Percentiles rank a stretch among this genome's conserved stretches.
Conservation (phyloP, 2,888 invertebrate genomes). For the Stegophylla sp. region DNA sequence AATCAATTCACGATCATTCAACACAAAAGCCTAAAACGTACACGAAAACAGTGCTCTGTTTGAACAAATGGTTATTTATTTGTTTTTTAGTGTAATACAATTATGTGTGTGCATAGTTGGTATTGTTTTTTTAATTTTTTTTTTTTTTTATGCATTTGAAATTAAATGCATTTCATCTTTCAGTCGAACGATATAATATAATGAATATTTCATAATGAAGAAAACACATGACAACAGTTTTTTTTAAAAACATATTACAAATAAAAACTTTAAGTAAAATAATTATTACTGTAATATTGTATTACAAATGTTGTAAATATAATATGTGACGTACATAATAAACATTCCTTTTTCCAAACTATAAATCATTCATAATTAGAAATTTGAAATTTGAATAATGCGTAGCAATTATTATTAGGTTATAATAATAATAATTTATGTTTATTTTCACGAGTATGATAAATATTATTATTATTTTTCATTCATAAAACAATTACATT, state of each 20-base stretch:
- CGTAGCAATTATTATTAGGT: too few relatives aligned
- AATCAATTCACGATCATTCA: neutral
- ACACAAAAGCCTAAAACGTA: neutral
- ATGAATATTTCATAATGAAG: neutral
- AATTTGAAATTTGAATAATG: too few relatives aligned
- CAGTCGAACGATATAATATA: neutral
- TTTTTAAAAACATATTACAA: neutral
- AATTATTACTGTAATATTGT: too few relatives aligned
- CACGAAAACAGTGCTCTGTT: slow-evolving; percentile 29
- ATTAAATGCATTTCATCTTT: neutral
- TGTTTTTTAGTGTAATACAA: neutral
- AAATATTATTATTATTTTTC: too few relatives aligned
- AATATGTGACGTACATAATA: too few relatives aligned
- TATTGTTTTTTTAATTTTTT: neutral
- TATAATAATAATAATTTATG: too few relatives aligned
- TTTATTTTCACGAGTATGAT: too few relatives aligned
- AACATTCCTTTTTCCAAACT: too few relatives aligned
- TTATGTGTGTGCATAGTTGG: neutral
- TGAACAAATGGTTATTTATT: slow-evolving; percentile 35
- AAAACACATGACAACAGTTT: neutral
- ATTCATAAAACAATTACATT: too few relatives aligned
- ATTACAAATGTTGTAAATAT: too few relatives aligned
- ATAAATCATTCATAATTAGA: too few relatives aligned
- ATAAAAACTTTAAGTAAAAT: too few relatives aligned
- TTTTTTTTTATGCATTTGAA: neutral